Percentiles rank a stretch among this genome's conserved stretches.
phyloP scores from a whole-genome alignment of 2,888 invertebrate species.

The Eustalomyia histrio region DNA sequence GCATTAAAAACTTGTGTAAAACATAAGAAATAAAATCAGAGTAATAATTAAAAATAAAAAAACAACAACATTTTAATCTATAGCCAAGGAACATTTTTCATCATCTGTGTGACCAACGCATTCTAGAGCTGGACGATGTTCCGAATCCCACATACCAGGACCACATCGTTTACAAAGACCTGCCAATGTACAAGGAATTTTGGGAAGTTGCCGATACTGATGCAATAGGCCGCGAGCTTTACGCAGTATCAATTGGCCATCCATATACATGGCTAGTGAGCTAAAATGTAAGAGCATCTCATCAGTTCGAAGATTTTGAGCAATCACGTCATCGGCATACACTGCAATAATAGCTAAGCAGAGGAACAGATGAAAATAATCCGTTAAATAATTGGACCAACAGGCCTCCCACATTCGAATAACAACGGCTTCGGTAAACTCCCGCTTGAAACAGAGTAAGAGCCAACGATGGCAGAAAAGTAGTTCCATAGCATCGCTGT shows the following conservation, averaged over 20 bases:
- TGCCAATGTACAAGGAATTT: conserved; percentile 93
- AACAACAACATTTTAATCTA: conserved; percentile 71
- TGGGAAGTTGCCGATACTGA: conserved; percentile 92
- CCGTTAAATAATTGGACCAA: conserved; percentile 97
- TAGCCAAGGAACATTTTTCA: conserved; percentile 80
- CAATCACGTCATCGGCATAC: conserved; percentile 95
- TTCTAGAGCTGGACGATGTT: conserved; percentile 91
- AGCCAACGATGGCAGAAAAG: conserved; percentile 98
- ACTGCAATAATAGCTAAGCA: conserved; percentile 95
- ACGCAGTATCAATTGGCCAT: conserved; percentile 91
- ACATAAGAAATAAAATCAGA: background rate
- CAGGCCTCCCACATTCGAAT: conserved; percentile 97
- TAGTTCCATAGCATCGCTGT: conserved; percentile 92
- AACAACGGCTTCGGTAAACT: conserved; percentile 93
- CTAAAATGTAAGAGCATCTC: conserved; percentile 97
- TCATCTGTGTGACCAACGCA: conserved; percentile 87
- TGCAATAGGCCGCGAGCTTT: conserved; percentile 95
- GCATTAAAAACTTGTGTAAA: conserved; percentile 31
- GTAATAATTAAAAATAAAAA: background rate
- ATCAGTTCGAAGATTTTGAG: conserved; percentile 94
- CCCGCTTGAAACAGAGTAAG: conserved; percentile 94
- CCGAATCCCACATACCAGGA: conserved; percentile 96
- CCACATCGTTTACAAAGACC: conserved; percentile 93
- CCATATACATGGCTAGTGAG: conserved; percentile 98
- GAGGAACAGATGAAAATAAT: conserved; percentile 96